phyloP scores from a whole-genome alignment of 1,140 invertebrate species.

The Sycophila sp. region DNA sequence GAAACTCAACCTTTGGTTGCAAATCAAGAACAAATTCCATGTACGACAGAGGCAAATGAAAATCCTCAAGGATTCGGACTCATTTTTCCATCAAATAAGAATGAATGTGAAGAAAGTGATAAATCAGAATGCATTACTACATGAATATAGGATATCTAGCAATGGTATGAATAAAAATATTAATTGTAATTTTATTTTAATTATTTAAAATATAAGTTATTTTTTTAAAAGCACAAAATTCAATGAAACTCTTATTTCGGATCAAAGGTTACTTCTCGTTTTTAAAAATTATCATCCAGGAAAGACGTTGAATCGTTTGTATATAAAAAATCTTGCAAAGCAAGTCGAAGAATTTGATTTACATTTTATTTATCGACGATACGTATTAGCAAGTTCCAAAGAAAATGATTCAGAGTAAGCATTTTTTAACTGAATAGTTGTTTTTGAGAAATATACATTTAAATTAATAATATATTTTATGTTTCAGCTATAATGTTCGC shows the following conservation, averaged over 20 bases:
- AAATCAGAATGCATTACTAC: too few species aligned
- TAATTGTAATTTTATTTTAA: slow-evolving; percentile 1
- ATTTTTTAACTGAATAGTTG: slow-evolving; percentile 21
- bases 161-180: slow-evolving; percentile 60
- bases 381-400: slow-evolving; percentile 66
- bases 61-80: too few species aligned
- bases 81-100: too few species aligned
- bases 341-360: slow-evolving; percentile 80
- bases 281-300: slow-evolving; percentile 90
- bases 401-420: slow-evolving; percentile 67
- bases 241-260: slow-evolving; percentile 65
- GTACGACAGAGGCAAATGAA: too few species aligned
- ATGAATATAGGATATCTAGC: slow-evolving; percentile 74
- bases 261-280: slow-evolving; percentile 81
- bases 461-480: slow-evolving; percentile 30
- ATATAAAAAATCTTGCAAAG: slow-evolving; percentile 93
- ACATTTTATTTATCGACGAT: slow-evolving; percentile 81
- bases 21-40: too few species aligned
- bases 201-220: slow-evolving; percentile 3
- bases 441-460: background rate
- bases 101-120: too few species aligned
- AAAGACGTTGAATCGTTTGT: slow-evolving; percentile 82
- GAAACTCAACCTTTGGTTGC: too few species aligned
- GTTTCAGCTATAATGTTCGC: slow-evolving; percentile 78
- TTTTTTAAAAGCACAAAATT: slow-evolving; percentile 28